Evolutionary conservation across 1,140 invertebrate genomes (phyloP).

Genomic region (Riptortus pedestris): DNA sequence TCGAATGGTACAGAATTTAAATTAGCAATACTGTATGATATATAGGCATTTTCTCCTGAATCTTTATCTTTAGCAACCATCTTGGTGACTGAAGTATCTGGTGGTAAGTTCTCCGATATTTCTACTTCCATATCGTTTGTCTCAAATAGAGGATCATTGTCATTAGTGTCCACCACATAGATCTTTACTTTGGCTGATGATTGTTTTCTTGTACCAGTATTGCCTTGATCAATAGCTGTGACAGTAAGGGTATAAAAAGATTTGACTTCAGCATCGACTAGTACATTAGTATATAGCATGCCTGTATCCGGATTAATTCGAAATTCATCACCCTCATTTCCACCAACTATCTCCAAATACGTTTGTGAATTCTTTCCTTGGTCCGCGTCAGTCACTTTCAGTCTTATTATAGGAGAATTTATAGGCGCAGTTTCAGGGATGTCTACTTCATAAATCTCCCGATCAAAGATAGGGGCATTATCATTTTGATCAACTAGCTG

Average conservation of each 20-base stretch:
- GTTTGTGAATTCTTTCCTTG: constrained; percentile 71
- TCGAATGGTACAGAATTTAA: constrained; percentile 82
- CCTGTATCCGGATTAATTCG: constrained; percentile 76
- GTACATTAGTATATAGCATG: constrained; percentile 73
- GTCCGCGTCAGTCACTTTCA: constrained; percentile 78
- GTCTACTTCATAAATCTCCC: constrained; percentile 76
- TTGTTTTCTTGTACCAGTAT: constrained; percentile 68
- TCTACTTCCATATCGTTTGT: constrained; percentile 51
- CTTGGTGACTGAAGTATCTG: constrained; percentile 68
- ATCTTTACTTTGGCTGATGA: constrained; percentile 84
- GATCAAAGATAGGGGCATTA: constrained; percentile 77
- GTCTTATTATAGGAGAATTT: constrained; percentile 72
- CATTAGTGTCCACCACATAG: constrained; percentile 77
- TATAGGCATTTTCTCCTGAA: constrained; percentile 85
- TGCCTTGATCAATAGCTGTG: constrained; percentile 79
- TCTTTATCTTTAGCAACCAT: constrained; percentile 79
- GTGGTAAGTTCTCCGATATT: constrained; percentile 77
- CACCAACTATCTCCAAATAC: constrained; percentile 78
- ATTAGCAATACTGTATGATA: constrained; percentile 88
- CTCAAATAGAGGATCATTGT: constrained; percentile 84
- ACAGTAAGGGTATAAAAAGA: constrained; percentile 84
- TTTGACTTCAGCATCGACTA: constrained; percentile 78
- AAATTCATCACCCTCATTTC: constrained; percentile 83
- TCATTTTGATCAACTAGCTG: constrained; percentile 72
- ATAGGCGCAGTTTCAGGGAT: constrained; percentile 79